Conservation (phyloP, 2,113 vertebrate genomes). For the Piprites chloris region DNA sequence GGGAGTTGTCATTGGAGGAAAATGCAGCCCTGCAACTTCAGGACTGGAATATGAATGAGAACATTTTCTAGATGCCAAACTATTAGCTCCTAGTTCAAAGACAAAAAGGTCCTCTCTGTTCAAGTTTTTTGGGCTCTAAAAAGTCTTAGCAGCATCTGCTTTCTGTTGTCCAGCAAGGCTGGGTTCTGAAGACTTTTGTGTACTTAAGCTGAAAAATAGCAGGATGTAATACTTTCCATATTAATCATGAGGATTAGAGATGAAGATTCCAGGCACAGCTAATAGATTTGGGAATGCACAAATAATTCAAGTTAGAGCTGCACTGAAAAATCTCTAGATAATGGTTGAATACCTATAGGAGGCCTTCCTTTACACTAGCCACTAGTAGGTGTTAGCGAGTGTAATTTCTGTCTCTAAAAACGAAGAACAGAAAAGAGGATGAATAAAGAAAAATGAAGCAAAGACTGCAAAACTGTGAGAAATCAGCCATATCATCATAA, state of each 20-base stretch:
- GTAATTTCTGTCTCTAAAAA: not conserved
- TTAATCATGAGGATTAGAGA: conserved; percentile 27
- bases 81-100: conserved; percentile 50
- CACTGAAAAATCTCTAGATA: not conserved
- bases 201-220: conserved; percentile 23
- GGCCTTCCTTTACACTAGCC: not conserved
- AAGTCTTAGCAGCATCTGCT: conserved; percentile 5
- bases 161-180: conserved; percentile 4
- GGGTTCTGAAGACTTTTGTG: not conserved
- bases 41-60: conserved; percentile 66
- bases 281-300: conserved; percentile 8
- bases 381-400: conserved; percentile 37
- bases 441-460: not conserved
- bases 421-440: not conserved
- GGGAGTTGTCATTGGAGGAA: conserved; percentile 49
- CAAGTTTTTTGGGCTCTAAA: conserved; percentile 30
- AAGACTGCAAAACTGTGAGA: not conserved
- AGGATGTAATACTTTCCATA: not conserved
- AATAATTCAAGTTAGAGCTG: not conserved
- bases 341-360: not conserved
- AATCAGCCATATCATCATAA: not conserved
- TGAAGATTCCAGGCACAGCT: not conserved
- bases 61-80: conserved; percentile 64
- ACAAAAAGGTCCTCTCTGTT: conserved; percentile 64
- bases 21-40: conserved; percentile 65